Percentiles rank a stretch among this genome's conserved stretches.
These are phyloP conservation scores for Listrodromus nycthemerus DNA, from an alignment of 2,888 invertebrate species.

Conservation along the genomic window DNA sequence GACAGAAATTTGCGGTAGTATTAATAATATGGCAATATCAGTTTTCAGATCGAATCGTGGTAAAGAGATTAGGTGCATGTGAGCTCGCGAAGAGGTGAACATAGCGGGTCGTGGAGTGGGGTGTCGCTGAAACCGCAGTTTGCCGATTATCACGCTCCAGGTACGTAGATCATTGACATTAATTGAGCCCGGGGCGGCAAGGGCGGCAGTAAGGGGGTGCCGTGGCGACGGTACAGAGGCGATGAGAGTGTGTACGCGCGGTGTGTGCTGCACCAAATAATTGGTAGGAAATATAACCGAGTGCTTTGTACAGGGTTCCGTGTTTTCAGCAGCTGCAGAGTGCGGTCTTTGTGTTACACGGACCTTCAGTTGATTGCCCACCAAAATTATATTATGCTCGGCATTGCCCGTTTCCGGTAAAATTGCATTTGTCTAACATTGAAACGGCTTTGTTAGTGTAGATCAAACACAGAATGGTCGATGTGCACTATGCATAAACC, in stretches of 20 bases:
- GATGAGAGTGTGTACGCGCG: conserved; percentile 42
- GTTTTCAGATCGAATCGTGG: conserved; percentile 12
- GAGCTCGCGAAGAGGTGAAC: conserved; percentile 41
- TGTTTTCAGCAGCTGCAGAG: conserved; percentile 49
- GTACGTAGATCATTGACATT: conserved; percentile 64
- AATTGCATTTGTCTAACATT: conserved; percentile 19
- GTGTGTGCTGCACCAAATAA: conserved; percentile 58
- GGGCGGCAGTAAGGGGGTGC: conserved; percentile 47
- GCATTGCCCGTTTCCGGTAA: conserved; percentile 40
- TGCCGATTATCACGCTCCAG: conserved; percentile 66
- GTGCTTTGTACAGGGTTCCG: conserved; percentile 42
- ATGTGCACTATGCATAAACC: not conserved
- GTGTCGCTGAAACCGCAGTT: conserved; percentile 53
- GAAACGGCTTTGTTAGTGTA: conserved; percentile 18
- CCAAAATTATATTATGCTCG: conserved; percentile 55
- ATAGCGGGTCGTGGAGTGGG: conserved; percentile 11
- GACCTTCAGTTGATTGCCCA: conserved; percentile 57
- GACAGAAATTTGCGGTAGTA: not conserved
- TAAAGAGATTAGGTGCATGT: conserved; percentile 5
- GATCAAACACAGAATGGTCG: conserved; percentile 3
- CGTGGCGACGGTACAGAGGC: conserved; percentile 3
- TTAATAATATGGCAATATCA: conserved; percentile 3
- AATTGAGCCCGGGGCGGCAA: conserved; percentile 54
- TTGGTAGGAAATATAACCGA: conserved; percentile 53
- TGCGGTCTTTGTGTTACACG: conserved; percentile 57